Evolutionary conservation across 1,140 invertebrate species (phyloP), one percentile per base, ranked within the genome.

Genomic region (Yoshiicerus persimilis): DNA sequence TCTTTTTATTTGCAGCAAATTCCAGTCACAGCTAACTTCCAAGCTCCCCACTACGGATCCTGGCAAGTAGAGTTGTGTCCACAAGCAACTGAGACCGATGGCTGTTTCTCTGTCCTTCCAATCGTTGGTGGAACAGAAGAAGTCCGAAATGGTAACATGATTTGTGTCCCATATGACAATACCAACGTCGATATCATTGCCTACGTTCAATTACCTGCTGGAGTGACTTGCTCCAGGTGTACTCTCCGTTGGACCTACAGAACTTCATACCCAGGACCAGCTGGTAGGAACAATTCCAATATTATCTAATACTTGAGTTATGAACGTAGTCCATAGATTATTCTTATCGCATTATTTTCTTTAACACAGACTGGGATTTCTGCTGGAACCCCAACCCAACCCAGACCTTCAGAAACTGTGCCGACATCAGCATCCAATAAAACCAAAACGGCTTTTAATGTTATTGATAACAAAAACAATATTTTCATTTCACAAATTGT

Each of bases 91-190:
- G 84, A 86, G 56, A 56, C 84, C 6, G 84, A 86, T 36, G 27
- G 27, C 2, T 86, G 84, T n/a, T 86, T 86, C 27, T 20, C 10
- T 4, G 25, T 36, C 6, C 84, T 86, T 47, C 84, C 84, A 20
- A 86, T 86, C 23, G 84, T 86, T 62, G 41, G 84, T 27, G 84
- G 84, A 25, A 38, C 84, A 2, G 41, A 30, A 47, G 84, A 86
- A n/a, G 41, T 86, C 8, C 38, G 84, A 86, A 32, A 62, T 64
- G 84, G 84, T 16, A 86, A 86, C 84, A 36, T 39, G n/a, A 86
- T 86, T 64, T 86, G 84, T 27, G 41, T 84, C 5, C 34, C 83
- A 20, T 10, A 9, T n/a, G 83, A 47, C 36, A 9, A 47, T 13
- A 5, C 5, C 39, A 47, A 84, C 23, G 9, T 13, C 3, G 83